Conservation (phyloP, 2,797 vertebrate genomes). For the Austrolebias charrua region DNA sequence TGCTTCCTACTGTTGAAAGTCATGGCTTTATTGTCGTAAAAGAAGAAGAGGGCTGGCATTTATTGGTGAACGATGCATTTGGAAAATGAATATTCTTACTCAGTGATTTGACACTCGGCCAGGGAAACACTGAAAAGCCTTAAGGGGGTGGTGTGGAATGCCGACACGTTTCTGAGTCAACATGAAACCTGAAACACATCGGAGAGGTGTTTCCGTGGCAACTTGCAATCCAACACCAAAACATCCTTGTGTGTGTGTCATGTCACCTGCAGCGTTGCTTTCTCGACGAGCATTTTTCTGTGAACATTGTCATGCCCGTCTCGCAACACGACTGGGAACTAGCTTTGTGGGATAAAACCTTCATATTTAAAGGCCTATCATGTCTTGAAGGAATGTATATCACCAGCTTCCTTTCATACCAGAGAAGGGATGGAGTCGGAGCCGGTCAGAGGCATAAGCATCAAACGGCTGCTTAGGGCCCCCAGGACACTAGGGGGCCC, state of each 20-base stretch:
- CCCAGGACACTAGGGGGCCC: too few species aligned
- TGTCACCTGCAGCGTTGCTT: slow-evolving; percentile 12
- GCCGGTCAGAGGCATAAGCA: too few species aligned
- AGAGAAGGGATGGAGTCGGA: too few species aligned
- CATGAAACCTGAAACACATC: slow-evolving; percentile 19
- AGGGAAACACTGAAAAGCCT: slow-evolving; percentile 30
- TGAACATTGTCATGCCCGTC: slow-evolving; percentile 11
- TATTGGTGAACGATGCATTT: slow-evolving; percentile 2
- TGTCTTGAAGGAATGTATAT: too few species aligned
- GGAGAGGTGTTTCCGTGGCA: slow-evolving; percentile 58
- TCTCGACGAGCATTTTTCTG: slow-evolving; percentile 6
- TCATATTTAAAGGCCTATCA: slow-evolving; percentile 17
- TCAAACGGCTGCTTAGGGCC: too few species aligned
- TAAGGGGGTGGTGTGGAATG: slow-evolving; percentile 31
- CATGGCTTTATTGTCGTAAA: neutral
- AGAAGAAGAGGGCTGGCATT: neutral
- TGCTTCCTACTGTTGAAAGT: slow-evolving; percentile 6
- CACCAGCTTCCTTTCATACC: too few species aligned
- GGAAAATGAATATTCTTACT: slow-evolving; percentile 10
- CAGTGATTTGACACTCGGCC: slow-evolving; percentile 1
- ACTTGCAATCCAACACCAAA: slow-evolving; percentile 48
- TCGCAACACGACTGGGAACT: slow-evolving; percentile 12
- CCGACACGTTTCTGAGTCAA: slow-evolving; percentile 52
- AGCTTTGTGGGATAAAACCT: slow-evolving; percentile 10
- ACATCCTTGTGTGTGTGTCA: slow-evolving; percentile 26